Evolutionary conservation across 2,888 invertebrate species (phyloP).

Genomic region (Tipula lateralis): DNA sequence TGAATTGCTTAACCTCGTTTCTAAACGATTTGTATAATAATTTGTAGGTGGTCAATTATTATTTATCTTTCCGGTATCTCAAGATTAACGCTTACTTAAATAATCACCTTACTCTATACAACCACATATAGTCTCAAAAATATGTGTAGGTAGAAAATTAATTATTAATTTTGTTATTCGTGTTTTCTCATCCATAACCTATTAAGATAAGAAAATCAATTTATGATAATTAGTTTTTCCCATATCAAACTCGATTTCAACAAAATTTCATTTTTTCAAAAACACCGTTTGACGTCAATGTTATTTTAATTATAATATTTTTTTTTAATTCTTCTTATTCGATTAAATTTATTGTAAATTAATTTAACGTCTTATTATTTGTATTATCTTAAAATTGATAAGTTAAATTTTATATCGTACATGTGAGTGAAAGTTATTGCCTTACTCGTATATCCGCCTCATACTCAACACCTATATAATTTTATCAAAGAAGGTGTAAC

Average conservation of each 20-base stretch:
- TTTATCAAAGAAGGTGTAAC: not conserved
- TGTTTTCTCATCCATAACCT: not conserved
- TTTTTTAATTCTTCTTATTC: not conserved
- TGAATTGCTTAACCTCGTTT: not conserved
- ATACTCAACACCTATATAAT: not conserved
- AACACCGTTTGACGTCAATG: not conserved
- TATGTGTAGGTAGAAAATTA: not conserved
- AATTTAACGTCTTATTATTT: not conserved
- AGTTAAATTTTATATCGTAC: not conserved
- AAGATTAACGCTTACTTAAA: not conserved
- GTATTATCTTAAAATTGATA: not conserved
- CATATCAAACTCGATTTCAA: not conserved
- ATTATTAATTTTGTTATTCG: not conserved
- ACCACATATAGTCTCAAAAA: not conserved
- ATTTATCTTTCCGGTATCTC: not conserved
- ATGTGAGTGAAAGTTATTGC: not conserved
- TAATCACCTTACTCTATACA: not conserved
- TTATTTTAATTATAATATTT: not conserved
- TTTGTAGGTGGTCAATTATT: not conserved
- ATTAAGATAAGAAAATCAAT: slow-evolving; percentile 19
- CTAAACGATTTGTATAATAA: not conserved
- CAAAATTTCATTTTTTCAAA: not conserved
- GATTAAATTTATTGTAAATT: not conserved
- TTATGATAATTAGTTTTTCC: not conserved
- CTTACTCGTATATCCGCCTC: not conserved